A percentile compares a stretch with the other conserved stretches of the same genome.
phyloP scores from a whole-genome alignment of 1,140 invertebrate genomes.

The Anoplolepis gracilipes region DNA sequence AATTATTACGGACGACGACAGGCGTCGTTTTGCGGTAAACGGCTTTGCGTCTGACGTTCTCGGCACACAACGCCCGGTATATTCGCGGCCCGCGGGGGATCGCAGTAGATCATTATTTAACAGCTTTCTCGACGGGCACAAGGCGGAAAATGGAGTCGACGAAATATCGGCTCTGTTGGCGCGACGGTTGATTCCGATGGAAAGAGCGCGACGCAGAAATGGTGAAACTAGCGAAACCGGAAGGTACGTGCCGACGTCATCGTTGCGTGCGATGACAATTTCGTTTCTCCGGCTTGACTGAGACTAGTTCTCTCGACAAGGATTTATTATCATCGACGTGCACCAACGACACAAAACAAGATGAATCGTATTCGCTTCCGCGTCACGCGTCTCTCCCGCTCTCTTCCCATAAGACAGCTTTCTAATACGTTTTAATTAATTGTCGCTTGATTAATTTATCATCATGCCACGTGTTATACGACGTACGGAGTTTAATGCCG shows the following conservation, averaged over 20 bases:
- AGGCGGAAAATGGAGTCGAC: conserved; percentile 71
- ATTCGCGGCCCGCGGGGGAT: conserved; percentile 52
- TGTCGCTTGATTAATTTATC: conserved; percentile 80
- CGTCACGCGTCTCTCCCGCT: conserved; percentile 47
- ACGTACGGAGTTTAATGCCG: conserved; percentile 34
- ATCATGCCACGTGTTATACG: conserved; percentile 23
- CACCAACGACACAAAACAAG: conserved; percentile 79
- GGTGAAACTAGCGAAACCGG: conserved; percentile 41
- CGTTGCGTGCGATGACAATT: neutral
- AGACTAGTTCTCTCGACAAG: conserved; percentile 68
- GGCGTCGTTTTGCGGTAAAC: conserved; percentile 45
- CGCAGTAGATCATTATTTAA: conserved; percentile 82
- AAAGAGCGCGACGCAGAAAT: neutral
- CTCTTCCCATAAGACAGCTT: conserved; percentile 14
- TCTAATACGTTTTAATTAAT: conserved; percentile 82
- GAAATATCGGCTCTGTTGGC: conserved; percentile 32
- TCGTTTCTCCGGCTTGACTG: conserved; percentile 8
- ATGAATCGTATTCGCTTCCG: conserved; percentile 79
- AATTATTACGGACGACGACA: conserved; percentile 59
- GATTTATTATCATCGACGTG: conserved; percentile 83
- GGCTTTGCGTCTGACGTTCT: conserved; percentile 48
- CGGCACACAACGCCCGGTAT: conserved; percentile 11
- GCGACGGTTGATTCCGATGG: conserved; percentile 22
- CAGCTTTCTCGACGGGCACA: conserved; percentile 68
- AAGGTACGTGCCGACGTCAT: conserved; percentile 5